Evolutionary conservation across 2,113 vertebrate genomes (phyloP), one percentile per base, ranked within the genome.

Genomic region (Oncorhynchus mykiss): DNA sequence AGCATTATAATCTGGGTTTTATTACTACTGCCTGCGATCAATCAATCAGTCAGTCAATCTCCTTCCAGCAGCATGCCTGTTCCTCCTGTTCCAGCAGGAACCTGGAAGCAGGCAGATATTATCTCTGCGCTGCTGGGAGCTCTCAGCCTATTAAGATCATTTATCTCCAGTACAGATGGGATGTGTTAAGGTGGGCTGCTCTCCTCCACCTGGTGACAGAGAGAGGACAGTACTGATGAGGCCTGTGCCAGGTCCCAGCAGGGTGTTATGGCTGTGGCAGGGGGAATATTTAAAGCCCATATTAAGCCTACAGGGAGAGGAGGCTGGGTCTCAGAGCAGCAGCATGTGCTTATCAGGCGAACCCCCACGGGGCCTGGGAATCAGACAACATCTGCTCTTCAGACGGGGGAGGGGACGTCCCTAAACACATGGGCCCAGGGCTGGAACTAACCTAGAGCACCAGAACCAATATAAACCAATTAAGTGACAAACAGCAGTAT

Each of bases 321-420:
- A 16, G 20, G 34, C 13, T 18, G 45, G 67, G 24, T 27, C 12
- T 18, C 84, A n/a, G 51, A 60, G 54, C 70, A 72, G 75, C 66
- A 70, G 83, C 78, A 83, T 87, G 82, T 82, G 75, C 84, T 89
- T 81, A 90, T 86, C 65, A 77, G 80, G 71, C 16, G 62, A 79
- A 78, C 74, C 78, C 81, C 22, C 20, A 18, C 11, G 78, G 80
- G 80, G 73, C 29, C 67, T 72, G 29, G 65, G 73, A 80, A 80
- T 29, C 75, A 77, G 74, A 80, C 75, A 78, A 76, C 39, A 78
- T 70, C 45, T 27, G 34, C 70, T 49, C 77, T 78, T 80, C 72
- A 75, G 54, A 73, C 3, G 0, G 67, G 62, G 34, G 81, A 12
- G 5, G 67, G 60, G 25, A 27, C 71, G 67, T 71, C 70, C n/a